A percentile compares a stretch with the other conserved stretches of the same genome.
Evolutionary conservation across 2,888 invertebrate genomes (phyloP).

Genomic region (Ceriagrion tenellum): DNA sequence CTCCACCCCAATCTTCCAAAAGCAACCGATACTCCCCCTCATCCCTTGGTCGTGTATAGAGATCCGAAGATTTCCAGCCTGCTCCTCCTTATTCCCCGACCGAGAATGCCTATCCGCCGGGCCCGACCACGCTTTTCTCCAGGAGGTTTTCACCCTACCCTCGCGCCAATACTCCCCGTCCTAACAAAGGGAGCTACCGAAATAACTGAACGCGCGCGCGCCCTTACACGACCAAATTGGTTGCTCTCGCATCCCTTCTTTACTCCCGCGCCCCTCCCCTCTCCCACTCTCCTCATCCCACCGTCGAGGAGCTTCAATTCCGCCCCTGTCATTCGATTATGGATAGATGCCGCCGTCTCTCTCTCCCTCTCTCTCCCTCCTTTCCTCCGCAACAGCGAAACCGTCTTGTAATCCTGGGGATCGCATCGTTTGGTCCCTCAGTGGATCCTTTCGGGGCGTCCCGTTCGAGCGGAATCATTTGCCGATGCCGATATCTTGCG

Average conservation of each 20-base stretch:
- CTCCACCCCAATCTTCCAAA: not conserved
- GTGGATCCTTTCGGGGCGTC: not conserved
- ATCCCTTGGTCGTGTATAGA: constrained; percentile 34
- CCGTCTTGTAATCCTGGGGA: no score
- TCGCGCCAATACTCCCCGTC: not conserved
- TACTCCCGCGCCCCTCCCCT: not conserved
- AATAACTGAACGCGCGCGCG: constrained; percentile 26
- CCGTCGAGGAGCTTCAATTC: not conserved
- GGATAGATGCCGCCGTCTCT: constrained; percentile 36
- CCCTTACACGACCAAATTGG: constrained; percentile 59
- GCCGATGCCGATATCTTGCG: not conserved
- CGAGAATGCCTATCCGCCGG: not conserved
- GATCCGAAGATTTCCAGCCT: constrained; percentile 52
- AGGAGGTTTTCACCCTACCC: no score
- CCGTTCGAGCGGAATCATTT: constrained; percentile 1
- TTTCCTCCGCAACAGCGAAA: not conserved
- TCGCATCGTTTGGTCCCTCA: not conserved
- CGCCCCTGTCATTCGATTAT: constrained; percentile 54
- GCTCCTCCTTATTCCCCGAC: not conserved
- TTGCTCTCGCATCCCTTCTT: constrained; percentile 22
- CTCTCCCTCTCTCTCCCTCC: not conserved
- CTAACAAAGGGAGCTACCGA: constrained; percentile 47
- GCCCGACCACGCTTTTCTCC: not conserved
- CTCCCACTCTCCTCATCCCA: not conserved
- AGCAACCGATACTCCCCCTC: not conserved